A percentile compares a stretch with the other conserved stretches of the same genome.
Conservation (phyloP, 2,113 vertebrate genomes). For the Tetrax tetrax region DNA sequence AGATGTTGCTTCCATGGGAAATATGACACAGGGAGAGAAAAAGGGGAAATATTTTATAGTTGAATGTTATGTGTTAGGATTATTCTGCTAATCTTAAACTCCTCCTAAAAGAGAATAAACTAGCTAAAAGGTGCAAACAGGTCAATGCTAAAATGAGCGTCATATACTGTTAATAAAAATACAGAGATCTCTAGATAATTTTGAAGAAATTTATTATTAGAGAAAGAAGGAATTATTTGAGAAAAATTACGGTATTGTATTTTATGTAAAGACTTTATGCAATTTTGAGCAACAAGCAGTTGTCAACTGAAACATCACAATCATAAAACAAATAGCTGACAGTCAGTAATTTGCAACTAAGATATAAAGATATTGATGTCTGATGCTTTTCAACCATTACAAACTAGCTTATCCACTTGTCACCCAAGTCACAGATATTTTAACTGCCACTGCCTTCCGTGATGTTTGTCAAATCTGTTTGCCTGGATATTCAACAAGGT, state of each 20-base stretch:
- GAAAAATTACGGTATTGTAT: not conserved
- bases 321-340: slow-evolving; percentile 7
- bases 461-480: not conserved
- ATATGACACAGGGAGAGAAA: not conserved
- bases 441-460: not conserved
- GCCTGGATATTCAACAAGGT: not conserved
- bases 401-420: not conserved
- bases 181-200: not conserved
- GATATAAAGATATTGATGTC: not conserved
- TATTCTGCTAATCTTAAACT: not conserved
- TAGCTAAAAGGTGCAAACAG: not conserved
- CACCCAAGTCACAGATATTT: not conserved
- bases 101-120: not conserved
- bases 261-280: not conserved
- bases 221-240: not conserved
- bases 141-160: not conserved
- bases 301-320: slow-evolving; percentile 23
- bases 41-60: not conserved
- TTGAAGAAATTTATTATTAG: not conserved
- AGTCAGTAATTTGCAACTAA: not conserved
- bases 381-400: not conserved
- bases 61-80: not conserved
- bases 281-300: not conserved
- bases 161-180: not conserved
- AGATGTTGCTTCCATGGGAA: not conserved